Evolutionary conservation across 2,888 invertebrate species (phyloP).

Genomic region (Morpho deidamia): DNA sequence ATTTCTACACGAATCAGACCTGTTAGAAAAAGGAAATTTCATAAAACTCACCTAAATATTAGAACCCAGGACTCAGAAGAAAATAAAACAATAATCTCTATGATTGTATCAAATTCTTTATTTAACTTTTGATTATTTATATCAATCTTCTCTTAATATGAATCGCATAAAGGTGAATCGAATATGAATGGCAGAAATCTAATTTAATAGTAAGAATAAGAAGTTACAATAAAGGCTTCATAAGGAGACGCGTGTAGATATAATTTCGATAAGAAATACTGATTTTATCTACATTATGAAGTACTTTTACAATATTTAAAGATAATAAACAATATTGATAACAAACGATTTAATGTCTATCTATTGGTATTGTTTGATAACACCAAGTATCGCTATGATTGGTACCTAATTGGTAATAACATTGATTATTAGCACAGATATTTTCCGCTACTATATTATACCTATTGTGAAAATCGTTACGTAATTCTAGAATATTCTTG

Average conservation of each 20-base stretch:
- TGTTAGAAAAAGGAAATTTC: no score
- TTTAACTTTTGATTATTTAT: no score
- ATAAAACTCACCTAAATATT: no score
- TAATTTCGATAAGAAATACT: conserved; percentile 51
- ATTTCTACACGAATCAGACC: no score
- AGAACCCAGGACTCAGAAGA: no score
- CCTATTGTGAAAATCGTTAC: conserved; percentile 1
- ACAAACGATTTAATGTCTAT: conserved; percentile 61
- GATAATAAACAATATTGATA: conserved; percentile 71
- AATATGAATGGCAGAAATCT: no score
- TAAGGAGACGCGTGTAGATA: conserved; percentile 37
- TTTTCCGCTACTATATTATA: conserved; percentile 31
- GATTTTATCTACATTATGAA: conserved; percentile 65
- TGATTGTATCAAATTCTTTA: no score
- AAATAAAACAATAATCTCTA: no score
- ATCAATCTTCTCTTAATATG: no score
- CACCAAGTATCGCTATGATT: conserved; percentile 57
- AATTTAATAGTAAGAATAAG: no score
- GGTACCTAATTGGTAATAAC: conserved; percentile 42
- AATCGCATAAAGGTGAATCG: no score
- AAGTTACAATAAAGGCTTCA: conserved; percentile 28
- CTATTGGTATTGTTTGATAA: conserved; percentile 72
- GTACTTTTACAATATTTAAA: conserved; percentile 65
- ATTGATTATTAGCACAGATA: conserved; percentile 42
- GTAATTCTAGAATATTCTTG: conserved; percentile 14